Evolutionary conservation across 2,113 vertebrate genomes (phyloP).

Genomic region (Vimba vimba): DNA sequence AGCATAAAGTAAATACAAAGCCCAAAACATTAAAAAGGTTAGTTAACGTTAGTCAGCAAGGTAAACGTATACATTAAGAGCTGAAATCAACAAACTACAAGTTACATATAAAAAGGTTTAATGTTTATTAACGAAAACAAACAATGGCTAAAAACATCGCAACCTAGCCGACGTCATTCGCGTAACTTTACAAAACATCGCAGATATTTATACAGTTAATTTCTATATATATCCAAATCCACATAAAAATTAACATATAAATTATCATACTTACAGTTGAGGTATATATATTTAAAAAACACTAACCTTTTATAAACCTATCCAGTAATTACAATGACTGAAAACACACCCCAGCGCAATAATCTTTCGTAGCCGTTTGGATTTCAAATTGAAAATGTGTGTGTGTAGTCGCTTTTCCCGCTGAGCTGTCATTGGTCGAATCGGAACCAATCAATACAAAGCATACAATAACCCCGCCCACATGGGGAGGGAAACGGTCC

Average conservation of each 20-base stretch:
- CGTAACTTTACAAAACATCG: background rate
- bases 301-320: background rate
- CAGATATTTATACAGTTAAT: background rate
- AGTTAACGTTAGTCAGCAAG: background rate
- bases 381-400: conserved; percentile 68
- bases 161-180: background rate
- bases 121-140: background rate
- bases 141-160: background rate
- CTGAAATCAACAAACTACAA: background rate
- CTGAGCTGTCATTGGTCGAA: conserved; percentile 18
- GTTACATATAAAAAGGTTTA: background rate
- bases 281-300: background rate
- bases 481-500: too few species aligned
- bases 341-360: background rate
- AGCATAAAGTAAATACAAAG: background rate
- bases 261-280: background rate
- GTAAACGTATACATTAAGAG: background rate
- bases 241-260: background rate
- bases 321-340: background rate
- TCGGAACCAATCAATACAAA: conserved; percentile 30
- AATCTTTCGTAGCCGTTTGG: conserved; percentile 61
- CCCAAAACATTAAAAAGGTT: background rate
- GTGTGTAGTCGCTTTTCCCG: conserved; percentile 36
- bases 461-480: background rate
- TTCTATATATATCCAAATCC: background rate